Percentiles rank a stretch among this genome's conserved stretches.
These are phyloP conservation scores for Dichetophora obliterata DNA, from an alignment of 2,888 invertebrate genomes.

Conservation along the genomic window DNA sequence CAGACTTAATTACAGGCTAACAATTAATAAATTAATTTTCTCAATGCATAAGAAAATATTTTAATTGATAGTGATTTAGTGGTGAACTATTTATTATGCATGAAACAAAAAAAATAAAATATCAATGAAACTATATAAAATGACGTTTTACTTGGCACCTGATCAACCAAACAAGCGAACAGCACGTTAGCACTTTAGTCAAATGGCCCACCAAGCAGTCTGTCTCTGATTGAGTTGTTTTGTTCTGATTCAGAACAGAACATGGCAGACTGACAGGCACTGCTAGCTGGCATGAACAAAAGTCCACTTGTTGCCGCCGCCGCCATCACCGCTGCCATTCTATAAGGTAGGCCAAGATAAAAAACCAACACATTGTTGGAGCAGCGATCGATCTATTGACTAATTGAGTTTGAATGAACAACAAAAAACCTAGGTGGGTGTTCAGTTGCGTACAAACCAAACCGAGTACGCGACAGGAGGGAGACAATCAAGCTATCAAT, in stretches of 20 bases:
- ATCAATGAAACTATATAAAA: neutral
- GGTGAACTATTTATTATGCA: constrained; percentile 35
- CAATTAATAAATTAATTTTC: constrained; percentile 19
- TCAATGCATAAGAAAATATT: constrained; percentile 12
- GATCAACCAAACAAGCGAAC: neutral
- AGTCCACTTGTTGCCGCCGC: constrained; percentile 7
- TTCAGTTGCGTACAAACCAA: neutral
- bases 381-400: constrained; percentile 46
- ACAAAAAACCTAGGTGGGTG: neutral
- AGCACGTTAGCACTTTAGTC: neutral
- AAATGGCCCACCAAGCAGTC: constrained; percentile 38
- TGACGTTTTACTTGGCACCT: constrained; percentile 1
- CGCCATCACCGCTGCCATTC: neutral
- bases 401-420: constrained; percentile 57
- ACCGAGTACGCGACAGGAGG: neutral
- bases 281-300: constrained; percentile 45
- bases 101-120: neutral
- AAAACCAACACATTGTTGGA: constrained; percentile 7
- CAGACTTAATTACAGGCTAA: constrained; percentile 3
- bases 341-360: constrained; percentile 34
- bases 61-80: constrained; percentile 6
- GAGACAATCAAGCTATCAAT: constrained; percentile 9
- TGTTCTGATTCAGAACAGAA: constrained; percentile 59
- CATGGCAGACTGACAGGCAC: constrained; percentile 64
- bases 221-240: constrained; percentile 52